phyloP scores from a whole-genome alignment of 2,888 invertebrate genomes.

The Eupeodes luniger region DNA sequence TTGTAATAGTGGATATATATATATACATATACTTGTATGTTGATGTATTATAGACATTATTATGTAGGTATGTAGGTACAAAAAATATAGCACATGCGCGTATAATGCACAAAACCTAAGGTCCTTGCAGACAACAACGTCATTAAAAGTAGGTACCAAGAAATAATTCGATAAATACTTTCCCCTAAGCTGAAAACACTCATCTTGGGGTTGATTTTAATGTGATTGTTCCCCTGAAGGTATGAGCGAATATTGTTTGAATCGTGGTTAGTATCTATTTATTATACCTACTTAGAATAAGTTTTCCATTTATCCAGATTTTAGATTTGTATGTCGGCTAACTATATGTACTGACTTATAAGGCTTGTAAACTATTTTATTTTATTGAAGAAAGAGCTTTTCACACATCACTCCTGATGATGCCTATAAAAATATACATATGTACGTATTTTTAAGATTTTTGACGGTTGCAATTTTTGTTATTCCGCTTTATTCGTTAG shows the following conservation, averaged over 20 bases:
- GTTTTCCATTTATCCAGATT: conserved; percentile 31
- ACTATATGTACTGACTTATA: not conserved
- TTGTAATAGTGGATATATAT: not conserved
- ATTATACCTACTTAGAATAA: not conserved
- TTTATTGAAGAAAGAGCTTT: conserved; percentile 20
- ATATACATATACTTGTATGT: not conserved
- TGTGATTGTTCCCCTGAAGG: conserved; percentile 31
- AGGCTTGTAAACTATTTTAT: not conserved
- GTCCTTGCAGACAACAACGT: conserved; percentile 39
- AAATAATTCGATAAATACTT: conserved; percentile 47
- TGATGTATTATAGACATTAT: conserved; percentile 14
- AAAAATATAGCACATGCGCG: conserved; percentile 66
- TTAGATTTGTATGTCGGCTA: conserved; percentile 12
- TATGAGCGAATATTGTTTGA: conserved; percentile 4
- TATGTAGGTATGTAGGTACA: not conserved
- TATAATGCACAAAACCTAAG: conserved; percentile 44
- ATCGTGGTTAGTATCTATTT: conserved; percentile 6
- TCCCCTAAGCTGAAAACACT: conserved; percentile 47
- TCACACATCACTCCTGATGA: not conserved
- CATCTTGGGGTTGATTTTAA: conserved; percentile 39
- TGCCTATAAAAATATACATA: no score
- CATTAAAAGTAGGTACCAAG: conserved; percentile 29
- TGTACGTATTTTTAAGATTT: no score
- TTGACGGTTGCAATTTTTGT: no score
- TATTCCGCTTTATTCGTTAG: no score